Conservation (phyloP, 1,140 invertebrate species). For the Trissolcus basalis region DNA sequence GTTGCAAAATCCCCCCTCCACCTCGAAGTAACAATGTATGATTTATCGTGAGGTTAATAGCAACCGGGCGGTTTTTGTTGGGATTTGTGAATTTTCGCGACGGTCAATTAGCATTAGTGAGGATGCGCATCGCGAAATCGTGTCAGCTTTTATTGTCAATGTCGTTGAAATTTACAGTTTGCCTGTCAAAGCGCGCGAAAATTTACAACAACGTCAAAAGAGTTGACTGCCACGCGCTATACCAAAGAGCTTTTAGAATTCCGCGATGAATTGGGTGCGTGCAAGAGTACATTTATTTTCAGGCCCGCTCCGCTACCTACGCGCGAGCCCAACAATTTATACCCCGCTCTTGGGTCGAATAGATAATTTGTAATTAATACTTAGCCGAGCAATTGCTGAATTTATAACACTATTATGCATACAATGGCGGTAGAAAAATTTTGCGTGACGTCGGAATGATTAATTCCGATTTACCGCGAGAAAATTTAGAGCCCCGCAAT, state of each 20-base stretch:
- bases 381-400: constrained; percentile 42
- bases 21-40: constrained; percentile 10
- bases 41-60: constrained; percentile 20
- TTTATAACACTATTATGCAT: constrained; percentile 54
- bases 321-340: constrained; percentile 46
- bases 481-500: constrained; percentile 34
- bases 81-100: constrained; percentile 7
- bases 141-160: constrained; percentile 52
- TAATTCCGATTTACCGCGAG: constrained; percentile 8
- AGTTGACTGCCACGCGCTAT: constrained; percentile 9
- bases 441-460: constrained; percentile 34
- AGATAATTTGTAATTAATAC: constrained; percentile 59
- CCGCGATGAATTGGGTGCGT: constrained; percentile 50
- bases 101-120: constrained; percentile 3
- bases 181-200: constrained; percentile 52
- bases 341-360: constrained; percentile 29
- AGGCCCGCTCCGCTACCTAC: constrained; percentile 46
- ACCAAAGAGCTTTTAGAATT: constrained; percentile 24
- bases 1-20: constrained; percentile 10
- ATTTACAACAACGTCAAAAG: constrained; percentile 52
- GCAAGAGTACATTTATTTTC: constrained; percentile 59
- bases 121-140: constrained; percentile 26
- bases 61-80: background rate
- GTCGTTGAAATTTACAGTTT: constrained; percentile 51
- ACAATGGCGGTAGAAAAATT: constrained; percentile 41